A percentile compares a stretch with the other conserved stretches of the same genome.
phyloP scores from a whole-genome alignment of 2,797 vertebrate species.

The Pseudocheirus occidentalis region DNA sequence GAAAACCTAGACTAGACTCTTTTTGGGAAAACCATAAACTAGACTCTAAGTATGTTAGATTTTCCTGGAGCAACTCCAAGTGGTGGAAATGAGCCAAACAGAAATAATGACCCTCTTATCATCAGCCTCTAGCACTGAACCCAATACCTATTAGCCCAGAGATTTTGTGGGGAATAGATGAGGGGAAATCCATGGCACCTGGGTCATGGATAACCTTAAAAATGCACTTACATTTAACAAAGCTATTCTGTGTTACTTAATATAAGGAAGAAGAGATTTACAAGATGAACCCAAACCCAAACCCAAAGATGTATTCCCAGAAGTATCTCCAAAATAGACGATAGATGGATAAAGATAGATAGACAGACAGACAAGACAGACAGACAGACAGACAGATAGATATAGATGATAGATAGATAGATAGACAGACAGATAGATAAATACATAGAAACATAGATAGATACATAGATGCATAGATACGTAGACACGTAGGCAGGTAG shows the following conservation, averaged over 20 bases:
- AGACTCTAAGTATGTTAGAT: neutral
- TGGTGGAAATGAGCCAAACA: neutral
- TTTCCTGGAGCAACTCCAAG: neutral
- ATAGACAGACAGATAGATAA: neutral
- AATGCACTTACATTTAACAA: neutral
- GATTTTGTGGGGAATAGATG: neutral
- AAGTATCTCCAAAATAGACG: neutral
- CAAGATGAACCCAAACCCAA: too few relatives aligned
- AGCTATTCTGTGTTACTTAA: neutral
- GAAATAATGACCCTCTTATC: neutral
- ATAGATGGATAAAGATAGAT: neutral
- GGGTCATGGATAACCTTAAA: neutral
- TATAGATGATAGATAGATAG: neutral
- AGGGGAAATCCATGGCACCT: neutral
- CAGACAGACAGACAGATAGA: too few relatives aligned
- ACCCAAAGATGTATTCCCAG: neutral
- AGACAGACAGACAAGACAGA: neutral
- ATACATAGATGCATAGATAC: neutral
- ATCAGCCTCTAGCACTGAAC: neutral
- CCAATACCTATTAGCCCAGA: neutral
- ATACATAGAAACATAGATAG: too few relatives aligned
- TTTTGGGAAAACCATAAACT: neutral
- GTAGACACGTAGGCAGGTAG: too few relatives aligned
- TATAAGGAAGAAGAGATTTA: neutral
- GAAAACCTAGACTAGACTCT: neutral